Base-by-base conservation (phyloP, 2,113 vertebrate genomes). In the Hiodon tergisus region DNA sequence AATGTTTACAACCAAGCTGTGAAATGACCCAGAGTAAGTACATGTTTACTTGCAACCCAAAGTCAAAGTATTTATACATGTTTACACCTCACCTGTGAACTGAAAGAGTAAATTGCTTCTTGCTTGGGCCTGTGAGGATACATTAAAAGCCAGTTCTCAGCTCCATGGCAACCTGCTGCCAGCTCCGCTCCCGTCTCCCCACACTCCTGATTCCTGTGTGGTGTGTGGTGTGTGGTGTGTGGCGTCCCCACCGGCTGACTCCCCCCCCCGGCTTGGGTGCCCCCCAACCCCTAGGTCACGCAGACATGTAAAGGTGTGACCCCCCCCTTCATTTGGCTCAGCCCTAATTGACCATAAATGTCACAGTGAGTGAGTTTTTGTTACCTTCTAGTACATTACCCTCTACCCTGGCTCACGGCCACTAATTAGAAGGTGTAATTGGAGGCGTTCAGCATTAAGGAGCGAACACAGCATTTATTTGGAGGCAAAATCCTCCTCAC, bases 341-440 rank as follows among this genome's bases (percentile, higher is more conserved):
- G 76, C 79, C 81, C 85, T 89, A 89, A 90, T 90, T 89, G 86
- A 85, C 78, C 81, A 81, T 88, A 89, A 88, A 88, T 89, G 86
- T 90, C 87, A 88, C 79, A 79, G 81, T 79, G 76, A 86, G 80
- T 81, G 78, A 63, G 81, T 77, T 78, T 80, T 75, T 61, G 16
- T 83, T 80, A 77, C 85, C 83, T 85, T 81, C 80, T 83, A 77
- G 66, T 87, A 83, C 89, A 87, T 86, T 77, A 88, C 85, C 85
- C 76, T 67, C 71, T 83, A 78, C 75, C 83, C 81, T 73, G 81
- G 81, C 81, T 83, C 78, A 67, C 80, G 77, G 74, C 83, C 78
- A 78, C 84, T 90, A 86, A 88, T 90, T 88, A 89, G 83, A 79
- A 77, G 55, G 74, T 79, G 70, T 77, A 79, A 81, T 77, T 78